A percentile compares a stretch with the other conserved stretches of the same genome.
Conservation (phyloP, 2,888 invertebrate genomes). For the Chloromyia formosa region DNA sequence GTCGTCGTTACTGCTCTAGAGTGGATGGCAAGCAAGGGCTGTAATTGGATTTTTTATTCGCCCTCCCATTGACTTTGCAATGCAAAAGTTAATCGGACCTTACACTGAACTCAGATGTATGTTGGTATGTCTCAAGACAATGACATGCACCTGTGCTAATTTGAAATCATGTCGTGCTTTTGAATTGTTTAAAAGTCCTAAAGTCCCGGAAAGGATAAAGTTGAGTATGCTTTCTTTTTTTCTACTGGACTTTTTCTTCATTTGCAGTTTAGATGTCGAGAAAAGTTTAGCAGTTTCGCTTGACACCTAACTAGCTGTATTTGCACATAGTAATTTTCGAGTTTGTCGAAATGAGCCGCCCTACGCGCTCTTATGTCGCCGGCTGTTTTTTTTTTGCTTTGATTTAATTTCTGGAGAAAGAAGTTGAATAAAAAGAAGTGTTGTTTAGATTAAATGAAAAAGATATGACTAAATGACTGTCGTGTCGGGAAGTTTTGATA, state of each 20-base stretch:
- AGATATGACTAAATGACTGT: conserved; percentile 22
- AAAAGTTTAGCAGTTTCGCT: conserved; percentile 32
- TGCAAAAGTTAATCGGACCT: background rate
- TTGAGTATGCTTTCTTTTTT: conserved; percentile 2
- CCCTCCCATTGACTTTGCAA: background rate
- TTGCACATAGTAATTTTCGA: background rate
- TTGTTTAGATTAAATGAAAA: conserved; percentile 15
- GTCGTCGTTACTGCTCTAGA: background rate
- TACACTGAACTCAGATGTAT: background rate
- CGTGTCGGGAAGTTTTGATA: conserved; percentile 30
- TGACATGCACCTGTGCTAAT: conserved; percentile 8
- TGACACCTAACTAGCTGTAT: conserved; percentile 22
- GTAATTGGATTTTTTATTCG: conserved; percentile 8
- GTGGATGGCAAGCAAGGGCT: conserved; percentile 3
- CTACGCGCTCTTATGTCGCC: conserved; percentile 22
- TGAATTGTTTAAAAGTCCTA: background rate
- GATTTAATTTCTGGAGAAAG: background rate
- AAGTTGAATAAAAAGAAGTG: background rate
- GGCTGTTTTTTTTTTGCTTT: background rate
- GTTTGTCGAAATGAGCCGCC: background rate
- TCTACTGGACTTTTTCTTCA: background rate
- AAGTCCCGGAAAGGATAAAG: too few species aligned
- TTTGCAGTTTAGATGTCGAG: background rate
- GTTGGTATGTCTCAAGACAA: background rate
- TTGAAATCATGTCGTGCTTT: conserved; percentile 31